Evolutionary conservation across 2,113 vertebrate genomes (phyloP), one percentile per base, ranked within the genome.

Genomic region (Pelecanoides urinatrix): DNA sequence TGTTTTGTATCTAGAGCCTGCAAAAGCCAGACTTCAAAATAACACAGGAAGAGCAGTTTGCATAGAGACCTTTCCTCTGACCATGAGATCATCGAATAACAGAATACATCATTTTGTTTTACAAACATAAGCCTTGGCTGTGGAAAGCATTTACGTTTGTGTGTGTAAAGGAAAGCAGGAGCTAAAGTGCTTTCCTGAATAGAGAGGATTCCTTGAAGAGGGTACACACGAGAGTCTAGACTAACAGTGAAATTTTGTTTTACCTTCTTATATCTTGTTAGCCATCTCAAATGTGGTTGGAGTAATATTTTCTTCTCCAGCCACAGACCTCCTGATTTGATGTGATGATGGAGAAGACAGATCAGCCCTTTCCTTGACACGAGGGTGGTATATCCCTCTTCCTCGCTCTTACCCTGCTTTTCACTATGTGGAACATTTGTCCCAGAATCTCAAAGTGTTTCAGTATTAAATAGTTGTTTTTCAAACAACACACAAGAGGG

Each of bases 151-250:
- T 63, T 47, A 38, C 1, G 4, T 18, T 42, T 27, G 8, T 13
- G 38, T 10, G 36, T 9, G 38, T 6, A 15, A 14, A 65, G 40
- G 20, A 49, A 73, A 65, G 10, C 0, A 3, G 22, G n/a, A 77
- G 40, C 40, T 61, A 4, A 34, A 40, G 44, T 3, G 11, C 71
- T 25, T 47, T 74, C 55, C 78, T 23, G 40, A 49, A 13, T 1
- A 62, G 47, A 58, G 34, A 36, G 11, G 47, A 42, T 32, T 23
- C 29, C 38, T 58, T 42, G 17, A 42, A 42, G 27, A 49, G n/a
- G 21, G 3, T 7, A 25, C 11, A 13, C 13, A 2, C 0, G 2
- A 42, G 27, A 40, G 21, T 8, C 45, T 38, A 44, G 40, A 16
- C 15, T 76, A 56, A 38, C 3, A 40, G 3, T 18, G n/a, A 52